Percentiles rank a stretch among this genome's conserved stretches.
These are phyloP conservation scores for Bucco capensis DNA, from an alignment of 2,113 vertebrate species.

Conservation along the genomic window DNA sequence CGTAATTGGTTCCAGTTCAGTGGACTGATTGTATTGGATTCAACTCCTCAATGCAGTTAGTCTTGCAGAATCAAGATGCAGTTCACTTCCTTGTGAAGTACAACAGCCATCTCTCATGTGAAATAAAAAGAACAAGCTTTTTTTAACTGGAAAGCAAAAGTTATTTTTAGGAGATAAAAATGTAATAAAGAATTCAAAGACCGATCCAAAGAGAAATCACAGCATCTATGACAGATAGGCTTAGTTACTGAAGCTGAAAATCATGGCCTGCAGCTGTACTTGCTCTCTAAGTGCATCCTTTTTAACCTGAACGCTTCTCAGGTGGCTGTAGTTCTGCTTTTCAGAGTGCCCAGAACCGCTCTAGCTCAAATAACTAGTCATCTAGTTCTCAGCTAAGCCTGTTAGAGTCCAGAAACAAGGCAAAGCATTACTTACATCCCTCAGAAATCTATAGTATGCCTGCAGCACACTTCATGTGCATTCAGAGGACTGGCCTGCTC, in stretches of 20 bases:
- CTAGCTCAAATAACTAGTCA: not conserved
- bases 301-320: not conserved
- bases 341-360: not conserved
- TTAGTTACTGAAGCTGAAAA: not conserved
- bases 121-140: not conserved
- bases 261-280: not conserved
- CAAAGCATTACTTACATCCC: not conserved
- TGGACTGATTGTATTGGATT: not conserved
- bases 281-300: not conserved
- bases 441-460: not conserved
- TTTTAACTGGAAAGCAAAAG: not conserved
- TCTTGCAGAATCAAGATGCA: not conserved
- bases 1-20: not conserved
- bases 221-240: not conserved
- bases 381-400: not conserved
- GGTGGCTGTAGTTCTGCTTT: not conserved
- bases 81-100: not conserved
- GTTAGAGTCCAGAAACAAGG: not conserved
- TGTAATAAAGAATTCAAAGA: not conserved
- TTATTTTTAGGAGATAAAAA: not conserved
- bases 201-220: not conserved
- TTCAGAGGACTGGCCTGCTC: not conserved
- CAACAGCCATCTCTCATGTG: not conserved
- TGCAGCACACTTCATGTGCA: fast-evolving
- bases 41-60: not conserved